Percentiles rank a stretch among this genome's conserved stretches.
phyloP scores from a whole-genome alignment of 2,113 vertebrate species.

The Falcunculus frontatus region DNA sequence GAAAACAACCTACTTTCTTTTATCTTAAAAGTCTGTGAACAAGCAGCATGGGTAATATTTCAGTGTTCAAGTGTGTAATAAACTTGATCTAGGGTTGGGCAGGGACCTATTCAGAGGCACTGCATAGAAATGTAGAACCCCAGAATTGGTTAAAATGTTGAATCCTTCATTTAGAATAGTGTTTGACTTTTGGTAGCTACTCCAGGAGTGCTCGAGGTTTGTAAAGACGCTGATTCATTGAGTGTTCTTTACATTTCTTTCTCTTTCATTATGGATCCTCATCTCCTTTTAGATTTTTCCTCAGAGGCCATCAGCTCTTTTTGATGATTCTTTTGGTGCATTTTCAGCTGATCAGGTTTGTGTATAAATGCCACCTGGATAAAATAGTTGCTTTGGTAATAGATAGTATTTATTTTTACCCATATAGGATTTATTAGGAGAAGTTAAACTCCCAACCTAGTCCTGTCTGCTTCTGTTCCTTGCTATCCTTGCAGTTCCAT shows the following conservation, averaged over 20 bases:
- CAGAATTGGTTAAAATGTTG: neutral
- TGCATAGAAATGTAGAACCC: neutral
- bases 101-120: neutral
- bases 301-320: constrained; percentile 69
- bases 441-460: neutral
- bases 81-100: neutral
- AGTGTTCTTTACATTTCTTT: neutral
- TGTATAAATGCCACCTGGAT: constrained; percentile 6
- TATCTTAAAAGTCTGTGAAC: neutral
- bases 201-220: neutral
- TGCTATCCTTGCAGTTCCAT: neutral
- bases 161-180: neutral
- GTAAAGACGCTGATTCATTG: rapidly evolving
- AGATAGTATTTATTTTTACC: neutral
- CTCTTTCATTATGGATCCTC: constrained; percentile 49
- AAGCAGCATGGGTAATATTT: neutral
- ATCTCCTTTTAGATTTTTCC: constrained; percentile 75
- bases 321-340: constrained; percentile 82
- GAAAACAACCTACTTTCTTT: neutral
- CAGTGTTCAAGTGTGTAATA: neutral
- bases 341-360: constrained; percentile 85
- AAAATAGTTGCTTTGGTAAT: constrained; percentile 27
- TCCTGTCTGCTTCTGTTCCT: neutral
- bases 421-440: neutral
- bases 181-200: neutral